Evolutionary conservation across 2,113 vertebrate genomes (phyloP).

Genomic region (Poicephalus meyeri): DNA sequence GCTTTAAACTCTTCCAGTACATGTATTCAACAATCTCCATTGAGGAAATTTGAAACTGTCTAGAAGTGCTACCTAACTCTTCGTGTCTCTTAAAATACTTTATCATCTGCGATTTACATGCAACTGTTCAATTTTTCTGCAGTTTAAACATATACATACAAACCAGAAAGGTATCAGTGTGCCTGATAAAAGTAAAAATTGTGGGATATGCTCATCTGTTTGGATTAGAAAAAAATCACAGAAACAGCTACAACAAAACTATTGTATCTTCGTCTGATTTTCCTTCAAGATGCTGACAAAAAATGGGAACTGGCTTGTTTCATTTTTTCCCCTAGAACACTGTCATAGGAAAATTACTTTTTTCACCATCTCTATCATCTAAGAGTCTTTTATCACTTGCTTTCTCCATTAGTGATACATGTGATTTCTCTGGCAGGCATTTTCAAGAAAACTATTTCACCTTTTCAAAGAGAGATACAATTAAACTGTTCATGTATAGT

Average conservation of each 20-base stretch:
- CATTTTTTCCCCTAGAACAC: neutral
- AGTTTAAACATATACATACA: neutral
- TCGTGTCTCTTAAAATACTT: neutral
- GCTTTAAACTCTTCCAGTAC: neutral
- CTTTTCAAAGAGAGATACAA: conserved; percentile 22
- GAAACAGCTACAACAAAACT: neutral
- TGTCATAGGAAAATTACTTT: neutral
- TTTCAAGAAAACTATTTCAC: conserved; percentile 29
- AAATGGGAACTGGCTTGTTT: neutral
- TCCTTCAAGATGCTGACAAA: neutral
- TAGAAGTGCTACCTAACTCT: neutral
- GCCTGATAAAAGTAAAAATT: neutral
- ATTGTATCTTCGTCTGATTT: neutral
- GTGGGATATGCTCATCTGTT: neutral
- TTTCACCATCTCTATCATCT: neutral
- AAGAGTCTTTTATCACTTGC: conserved; percentile 25
- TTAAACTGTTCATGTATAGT: neutral
- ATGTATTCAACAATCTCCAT: neutral
- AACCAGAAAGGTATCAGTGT: neutral
- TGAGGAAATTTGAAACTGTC: neutral
- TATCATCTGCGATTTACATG: neutral
- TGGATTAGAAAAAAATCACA: neutral
- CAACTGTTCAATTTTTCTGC: neutral
- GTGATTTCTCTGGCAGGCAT: conserved; percentile 53
- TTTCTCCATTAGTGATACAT: conserved; percentile 47